phyloP scores from a whole-genome alignment of 2,113 vertebrate genomes.

The Takifugu flavidus region DNA sequence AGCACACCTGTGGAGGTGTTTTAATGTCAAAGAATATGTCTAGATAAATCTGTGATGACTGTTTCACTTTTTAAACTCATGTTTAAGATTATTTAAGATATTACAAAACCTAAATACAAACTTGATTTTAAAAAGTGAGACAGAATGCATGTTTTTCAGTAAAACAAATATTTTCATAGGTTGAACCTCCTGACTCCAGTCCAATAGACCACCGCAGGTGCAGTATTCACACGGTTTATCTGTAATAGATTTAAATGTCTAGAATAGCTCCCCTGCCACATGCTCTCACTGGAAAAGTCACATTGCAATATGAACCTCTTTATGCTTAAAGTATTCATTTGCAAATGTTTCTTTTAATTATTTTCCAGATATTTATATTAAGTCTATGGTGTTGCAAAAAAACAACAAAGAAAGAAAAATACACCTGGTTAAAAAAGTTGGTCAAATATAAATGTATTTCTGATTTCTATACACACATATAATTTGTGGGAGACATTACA shows the following conservation, averaged over 20 bases:
- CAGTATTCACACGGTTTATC: slow-evolving; percentile 41
- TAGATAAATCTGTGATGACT: background rate
- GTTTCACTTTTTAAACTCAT: background rate
- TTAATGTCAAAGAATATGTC: slow-evolving; percentile 6
- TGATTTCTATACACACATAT: too few species aligned
- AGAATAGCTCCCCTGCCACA: slow-evolving; percentile 20
- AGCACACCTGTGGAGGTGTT: slow-evolving; percentile 21
- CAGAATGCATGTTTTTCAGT: too few species aligned
- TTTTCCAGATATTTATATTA: background rate
- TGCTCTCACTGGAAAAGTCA: slow-evolving; percentile 9
- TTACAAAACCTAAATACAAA: background rate
- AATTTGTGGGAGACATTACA: too few species aligned
- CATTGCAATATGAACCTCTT: background rate
- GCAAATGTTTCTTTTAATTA: background rate
- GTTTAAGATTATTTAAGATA: too few species aligned
- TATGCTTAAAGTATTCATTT: background rate
- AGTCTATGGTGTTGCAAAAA: too few species aligned
- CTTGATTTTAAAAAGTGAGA: background rate
- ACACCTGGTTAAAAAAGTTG: too few species aligned
- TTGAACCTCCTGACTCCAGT: background rate
- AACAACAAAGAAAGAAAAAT: too few species aligned
- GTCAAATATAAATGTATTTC: too few species aligned
- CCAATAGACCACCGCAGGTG: slow-evolving; percentile 33
- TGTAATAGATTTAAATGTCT: slow-evolving; percentile 9
- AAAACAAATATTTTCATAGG: background rate